Percentiles rank a stretch among this genome's conserved stretches.
These are phyloP conservation scores for Malaclemys terrapin DNA, from an alignment of 2,113 vertebrate species.

Conservation along the genomic window DNA sequence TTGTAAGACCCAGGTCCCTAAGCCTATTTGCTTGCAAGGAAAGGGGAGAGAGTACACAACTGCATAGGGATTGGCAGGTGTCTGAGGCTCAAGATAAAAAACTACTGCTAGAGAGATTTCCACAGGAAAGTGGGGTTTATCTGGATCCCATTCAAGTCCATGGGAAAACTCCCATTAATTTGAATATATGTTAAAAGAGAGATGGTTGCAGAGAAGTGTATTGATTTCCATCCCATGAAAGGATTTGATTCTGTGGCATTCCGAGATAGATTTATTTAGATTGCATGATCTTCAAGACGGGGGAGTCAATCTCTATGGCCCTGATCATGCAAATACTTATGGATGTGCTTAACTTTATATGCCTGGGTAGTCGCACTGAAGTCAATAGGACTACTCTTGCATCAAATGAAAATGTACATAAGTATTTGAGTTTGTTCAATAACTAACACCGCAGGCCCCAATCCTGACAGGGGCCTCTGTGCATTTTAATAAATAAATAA, in stretches of 20 bases:
- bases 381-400: conserved; percentile 50
- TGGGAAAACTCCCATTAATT: background rate
- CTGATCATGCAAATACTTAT: conserved; percentile 56
- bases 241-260: background rate
- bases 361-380: conserved; percentile 47
- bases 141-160: background rate
- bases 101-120: background rate
- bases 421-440: conserved; percentile 65
- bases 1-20: background rate
- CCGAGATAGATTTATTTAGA: conserved; percentile 14
- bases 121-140: background rate
- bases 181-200: background rate
- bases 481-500: background rate
- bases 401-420: conserved; percentile 63
- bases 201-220: background rate
- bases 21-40: background rate
- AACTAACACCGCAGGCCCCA: background rate
- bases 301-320: conserved; percentile 48
- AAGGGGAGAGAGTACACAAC: background rate
- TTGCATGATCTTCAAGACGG: background rate
- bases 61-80: background rate
- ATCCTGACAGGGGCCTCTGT: background rate
- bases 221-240: conserved; percentile 5
- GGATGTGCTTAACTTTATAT: conserved; percentile 61
- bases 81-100: background rate